phyloP scores from a whole-genome alignment of 2,113 vertebrate species.

The Lethenteron reissneri region DNA sequence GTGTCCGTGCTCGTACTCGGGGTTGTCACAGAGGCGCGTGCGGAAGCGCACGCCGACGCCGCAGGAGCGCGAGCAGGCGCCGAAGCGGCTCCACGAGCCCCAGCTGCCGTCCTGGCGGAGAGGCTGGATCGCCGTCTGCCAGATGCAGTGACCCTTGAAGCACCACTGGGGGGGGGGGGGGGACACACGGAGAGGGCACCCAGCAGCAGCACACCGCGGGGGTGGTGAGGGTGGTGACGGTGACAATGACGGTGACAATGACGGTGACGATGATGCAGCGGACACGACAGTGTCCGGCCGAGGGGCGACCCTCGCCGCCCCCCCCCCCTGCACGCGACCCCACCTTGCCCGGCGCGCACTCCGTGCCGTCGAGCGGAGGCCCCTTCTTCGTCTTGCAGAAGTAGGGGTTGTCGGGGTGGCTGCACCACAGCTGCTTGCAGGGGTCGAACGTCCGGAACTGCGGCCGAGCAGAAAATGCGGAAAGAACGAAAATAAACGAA shows the following conservation, averaged over 20 bases:
- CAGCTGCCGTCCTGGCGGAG: conserved; percentile 88
- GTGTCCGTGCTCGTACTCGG: conserved; percentile 31
- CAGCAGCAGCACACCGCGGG: too few relatives aligned
- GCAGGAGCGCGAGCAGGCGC: conserved; percentile 66
- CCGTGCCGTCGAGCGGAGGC: conserved; percentile 74
- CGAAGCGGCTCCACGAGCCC: conserved; percentile 79
- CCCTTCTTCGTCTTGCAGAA: conserved; percentile 99
- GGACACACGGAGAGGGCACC: neutral
- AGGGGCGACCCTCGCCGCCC: neutral
- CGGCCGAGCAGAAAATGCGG: conserved; percentile 13
- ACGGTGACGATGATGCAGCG: neutral
- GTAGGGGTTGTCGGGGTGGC: conserved; percentile 87
- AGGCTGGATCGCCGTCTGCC: conserved; percentile 61
- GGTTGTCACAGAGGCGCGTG: conserved; percentile 69
- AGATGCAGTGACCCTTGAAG: conserved; percentile 93
- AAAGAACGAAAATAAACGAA: neutral
- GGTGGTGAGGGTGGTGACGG: too few relatives aligned
- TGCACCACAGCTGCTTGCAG: conserved; percentile 93
- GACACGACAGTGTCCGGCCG: neutral
- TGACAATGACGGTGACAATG: neutral
- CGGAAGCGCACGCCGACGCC: conserved; percentile 71
- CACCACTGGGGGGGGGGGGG: conserved; percentile 49
- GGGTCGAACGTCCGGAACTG: conserved; percentile 94
- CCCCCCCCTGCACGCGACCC: conserved; percentile 9
- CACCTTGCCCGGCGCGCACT: conserved; percentile 74